Base-by-base conservation (phyloP, 2,113 vertebrate genomes). In the Axis porcinus region DNA sequence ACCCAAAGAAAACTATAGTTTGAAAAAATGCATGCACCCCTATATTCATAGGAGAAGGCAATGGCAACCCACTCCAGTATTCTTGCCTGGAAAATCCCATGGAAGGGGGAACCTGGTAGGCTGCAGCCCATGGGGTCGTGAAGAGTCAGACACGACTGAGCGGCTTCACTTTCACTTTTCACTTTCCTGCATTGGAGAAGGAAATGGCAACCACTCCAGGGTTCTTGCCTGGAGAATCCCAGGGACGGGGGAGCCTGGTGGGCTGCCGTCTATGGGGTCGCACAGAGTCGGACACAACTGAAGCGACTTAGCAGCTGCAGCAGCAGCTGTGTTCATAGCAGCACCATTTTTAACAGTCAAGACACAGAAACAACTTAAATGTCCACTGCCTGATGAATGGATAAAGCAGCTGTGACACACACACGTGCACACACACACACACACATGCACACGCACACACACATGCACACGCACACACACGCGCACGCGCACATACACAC, bases 241-340 rank as follows among this genome's bases (percentile, higher is more conserved):
- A 36, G 0, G 60, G 60, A 33, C 0, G 0, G 28, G 0, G 33
- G 16, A 10, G 33, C 8, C 33, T 67, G 2, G 17, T 21, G 17
- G 64, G 64, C 64, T 67, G 17, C 17, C 0, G 0, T 36, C 33
- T 11, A 21, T 36, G 33, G 8, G 17, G 64, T 67, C 9, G 0
- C 33, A 10, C 0, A 11, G 33, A 67, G 64, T 21, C 2, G 0
- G 64, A 67, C 62, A 10, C 33, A 1, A 4, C 64, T 19, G 62
- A 64, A 2, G 33, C 0, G 2, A 67, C 62, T 19, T 2, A 67
- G 33, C 15, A 4, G 60, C 47, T 1, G 12, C 60, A 15, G 60
- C 60, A n/a, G 62, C 33, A n/a, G 30, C 8, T 50, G 5, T 6
- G 4, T 79, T 50, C 45, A 6, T 0, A 79, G 14, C 76, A 79